Evolutionary conservation across 2,113 vertebrate genomes (phyloP).

Genomic region (Halichoerus grypus): DNA sequence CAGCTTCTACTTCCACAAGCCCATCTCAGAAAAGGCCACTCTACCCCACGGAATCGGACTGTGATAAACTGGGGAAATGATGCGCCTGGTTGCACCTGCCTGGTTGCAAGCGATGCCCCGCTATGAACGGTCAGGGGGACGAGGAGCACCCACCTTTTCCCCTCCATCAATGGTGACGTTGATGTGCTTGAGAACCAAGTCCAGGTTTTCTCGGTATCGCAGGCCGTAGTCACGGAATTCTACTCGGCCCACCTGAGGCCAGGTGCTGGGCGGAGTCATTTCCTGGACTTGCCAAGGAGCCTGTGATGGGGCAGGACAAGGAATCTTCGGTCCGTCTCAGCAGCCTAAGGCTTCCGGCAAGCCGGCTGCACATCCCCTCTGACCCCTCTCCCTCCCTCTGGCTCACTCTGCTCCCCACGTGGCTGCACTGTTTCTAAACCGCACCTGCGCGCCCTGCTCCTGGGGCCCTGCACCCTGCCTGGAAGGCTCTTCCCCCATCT

Average conservation of each 20-base stretch:
- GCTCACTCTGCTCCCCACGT: background rate
- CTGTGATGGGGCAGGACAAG: constrained; percentile 79
- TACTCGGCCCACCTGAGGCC: constrained; percentile 93
- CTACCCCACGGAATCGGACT: accelerated
- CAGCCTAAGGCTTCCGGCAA: background rate
- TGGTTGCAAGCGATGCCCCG: accelerated
- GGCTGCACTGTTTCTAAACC: background rate
- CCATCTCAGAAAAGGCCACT: background rate
- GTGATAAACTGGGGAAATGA: background rate
- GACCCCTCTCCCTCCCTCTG: background rate
- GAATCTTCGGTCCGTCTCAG: accelerated
- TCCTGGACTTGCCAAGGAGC: constrained; percentile 92
- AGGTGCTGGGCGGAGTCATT: constrained; percentile 84
- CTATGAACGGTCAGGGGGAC: accelerated
- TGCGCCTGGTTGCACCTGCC: no score
- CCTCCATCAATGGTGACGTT: constrained; percentile 91
- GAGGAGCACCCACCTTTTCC: constrained; percentile 90
- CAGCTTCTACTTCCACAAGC: background rate
- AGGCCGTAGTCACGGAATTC: constrained; percentile 91
- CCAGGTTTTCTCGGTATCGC: constrained; percentile 94
- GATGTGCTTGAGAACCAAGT: constrained; percentile 93
- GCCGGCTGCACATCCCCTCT: accelerated
- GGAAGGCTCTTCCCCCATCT: accelerated
- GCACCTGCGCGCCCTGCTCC: background rate
- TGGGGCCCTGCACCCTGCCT: background rate